phyloP scores from a whole-genome alignment of 1,140 invertebrate species.

The Neotoxoptera formosana region DNA sequence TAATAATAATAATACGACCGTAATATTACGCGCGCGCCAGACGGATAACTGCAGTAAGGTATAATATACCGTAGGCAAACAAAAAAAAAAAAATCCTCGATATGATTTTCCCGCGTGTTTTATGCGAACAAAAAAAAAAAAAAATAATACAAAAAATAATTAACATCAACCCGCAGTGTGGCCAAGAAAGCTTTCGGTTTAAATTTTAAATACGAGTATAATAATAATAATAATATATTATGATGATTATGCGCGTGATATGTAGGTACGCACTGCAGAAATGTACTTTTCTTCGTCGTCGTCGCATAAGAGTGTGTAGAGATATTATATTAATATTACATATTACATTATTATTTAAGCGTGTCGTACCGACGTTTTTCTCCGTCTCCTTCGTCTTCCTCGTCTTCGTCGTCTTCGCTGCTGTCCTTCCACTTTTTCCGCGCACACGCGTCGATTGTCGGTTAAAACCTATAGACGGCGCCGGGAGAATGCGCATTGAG shows the following conservation, averaged over 20 bases:
- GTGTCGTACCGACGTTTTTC: neutral
- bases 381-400: neutral
- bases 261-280: neutral
- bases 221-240: too few species aligned
- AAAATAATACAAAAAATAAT: neutral
- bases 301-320: neutral
- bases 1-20: neutral
- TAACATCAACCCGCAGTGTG: constrained; percentile 1
- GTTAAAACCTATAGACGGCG: constrained; percentile 3
- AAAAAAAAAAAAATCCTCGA: neutral
- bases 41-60: neutral
- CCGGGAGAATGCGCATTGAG: neutral
- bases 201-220: neutral
- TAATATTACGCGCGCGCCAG: neutral
- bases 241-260: too few species aligned
- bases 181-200: constrained; percentile 3
- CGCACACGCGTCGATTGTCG: neutral
- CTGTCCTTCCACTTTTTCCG: neutral
- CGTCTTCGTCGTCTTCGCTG: too few species aligned
- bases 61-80: too few species aligned
- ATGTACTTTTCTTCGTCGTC: neutral
- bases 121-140: neutral
- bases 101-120: neutral
- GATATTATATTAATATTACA: neutral
- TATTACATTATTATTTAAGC: neutral